phyloP scores from a whole-genome alignment of 1,140 invertebrate genomes.

The Lepidurus packardi region DNA sequence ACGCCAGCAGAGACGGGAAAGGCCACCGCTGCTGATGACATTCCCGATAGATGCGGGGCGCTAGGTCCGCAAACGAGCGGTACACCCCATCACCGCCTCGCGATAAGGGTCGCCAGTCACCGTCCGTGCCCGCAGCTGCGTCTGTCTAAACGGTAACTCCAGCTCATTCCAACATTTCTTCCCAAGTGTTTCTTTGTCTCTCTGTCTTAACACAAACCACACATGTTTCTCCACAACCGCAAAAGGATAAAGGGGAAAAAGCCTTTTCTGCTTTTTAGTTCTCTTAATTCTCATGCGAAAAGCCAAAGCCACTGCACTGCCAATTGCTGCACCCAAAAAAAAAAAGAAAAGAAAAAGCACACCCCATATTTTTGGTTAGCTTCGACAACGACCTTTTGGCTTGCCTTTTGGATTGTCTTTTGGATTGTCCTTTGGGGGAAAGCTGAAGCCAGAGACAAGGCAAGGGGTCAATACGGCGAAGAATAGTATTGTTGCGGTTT shows the following conservation, averaged over 20 bases:
- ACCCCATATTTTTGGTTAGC: no score
- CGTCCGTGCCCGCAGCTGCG: neutral
- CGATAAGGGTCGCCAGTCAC: neutral
- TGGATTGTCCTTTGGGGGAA: neutral
- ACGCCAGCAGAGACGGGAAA: neutral
- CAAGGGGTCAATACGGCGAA: neutral
- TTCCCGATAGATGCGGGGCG: conserved; percentile 12
- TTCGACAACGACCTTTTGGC: no score
- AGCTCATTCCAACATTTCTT: neutral
- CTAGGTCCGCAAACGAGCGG: conserved; percentile 8
- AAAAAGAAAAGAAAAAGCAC: no score
- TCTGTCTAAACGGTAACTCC: neutral
- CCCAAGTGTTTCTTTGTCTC: neutral
- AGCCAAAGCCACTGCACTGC: no score
- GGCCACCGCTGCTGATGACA: conserved; percentile 3
- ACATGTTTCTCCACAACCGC: neutral
- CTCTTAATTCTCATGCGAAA: no score
- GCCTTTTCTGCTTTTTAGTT: neutral
- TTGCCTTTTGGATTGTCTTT: neutral
- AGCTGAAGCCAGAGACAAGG: neutral
- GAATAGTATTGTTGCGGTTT: neutral
- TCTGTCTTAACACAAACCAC: neutral
- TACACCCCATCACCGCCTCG: neutral
- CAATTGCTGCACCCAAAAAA: no score
- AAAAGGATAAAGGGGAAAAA: neutral